Evolutionary conservation across 2,888 invertebrate species (phyloP), one percentile per base, ranked within the genome.

Genomic region (Heliconius cydno): DNA sequence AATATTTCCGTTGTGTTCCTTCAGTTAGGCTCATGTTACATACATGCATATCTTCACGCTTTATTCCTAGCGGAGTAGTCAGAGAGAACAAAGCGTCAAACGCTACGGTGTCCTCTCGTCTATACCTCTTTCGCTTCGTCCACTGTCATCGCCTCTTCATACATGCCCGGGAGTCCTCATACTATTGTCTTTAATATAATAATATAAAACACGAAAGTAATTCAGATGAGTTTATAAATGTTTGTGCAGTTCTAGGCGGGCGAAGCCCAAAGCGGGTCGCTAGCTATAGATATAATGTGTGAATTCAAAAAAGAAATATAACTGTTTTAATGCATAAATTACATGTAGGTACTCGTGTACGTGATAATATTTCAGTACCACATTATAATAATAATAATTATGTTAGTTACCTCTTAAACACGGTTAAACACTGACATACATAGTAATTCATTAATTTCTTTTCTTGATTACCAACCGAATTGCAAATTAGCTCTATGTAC

Each of bases 391-490:
- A 25, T 46, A 41, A 63, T 83, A 82, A 83, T 82, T 81, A 76
- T 77, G 79, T 80, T 82, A 79, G 76, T 79, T 81, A 79, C 78
- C 77, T 66, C 78, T 79, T 80, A 79, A 84, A 83, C 81, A 82
- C 83, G 82, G 82, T 83, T 81, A 82, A 80, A 82, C 75, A 77
- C 79, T 84, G 82, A 82, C 84, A 83, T 70, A 84, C 82, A 83
- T 83, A 81, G 76, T 77, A 78, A 82, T 79, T 77, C 76, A 80
- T 83, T 81, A 79, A 83, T 80, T 79, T 77, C 63, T 70, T 78
- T 71, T 66, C 67, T 72, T 78, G 78, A 80, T 81, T 75, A 66
- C 79, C 60, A 71, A 74, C 66, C 34, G 65, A 80, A 80, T 78
- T 67, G 70, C 75, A 67, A 79, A 82, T 82, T 82, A 80, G 74